Evolutionary conservation across 2,888 invertebrate genomes (phyloP).

Genomic region (Eueremaeus valkanovi): DNA sequence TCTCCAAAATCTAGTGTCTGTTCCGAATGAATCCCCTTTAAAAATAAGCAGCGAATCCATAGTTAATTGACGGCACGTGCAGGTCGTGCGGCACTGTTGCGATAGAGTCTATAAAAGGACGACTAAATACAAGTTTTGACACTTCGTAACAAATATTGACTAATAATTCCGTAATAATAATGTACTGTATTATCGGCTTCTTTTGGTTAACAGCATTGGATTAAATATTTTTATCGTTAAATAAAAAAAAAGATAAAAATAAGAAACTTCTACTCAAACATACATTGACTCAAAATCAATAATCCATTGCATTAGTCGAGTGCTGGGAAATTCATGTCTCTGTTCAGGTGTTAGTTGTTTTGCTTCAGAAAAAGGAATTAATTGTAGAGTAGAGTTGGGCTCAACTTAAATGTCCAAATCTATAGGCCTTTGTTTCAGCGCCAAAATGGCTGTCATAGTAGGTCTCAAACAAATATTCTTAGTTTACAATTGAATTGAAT

Average conservation of each 20-base stretch:
- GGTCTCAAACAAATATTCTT: too few species aligned
- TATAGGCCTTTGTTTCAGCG: too few species aligned
- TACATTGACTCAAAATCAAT: background rate
- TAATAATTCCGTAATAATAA: too few species aligned
- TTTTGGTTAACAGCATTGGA: background rate
- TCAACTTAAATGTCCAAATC: too few species aligned
- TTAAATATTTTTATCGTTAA: background rate
- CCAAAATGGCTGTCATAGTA: background rate
- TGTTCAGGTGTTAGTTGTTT: constrained; percentile 17
- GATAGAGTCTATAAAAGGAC: too few species aligned
- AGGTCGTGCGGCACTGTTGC: background rate
- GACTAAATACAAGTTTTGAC: too few species aligned
- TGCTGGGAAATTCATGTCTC: background rate
- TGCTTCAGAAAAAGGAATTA: constrained; percentile 10
- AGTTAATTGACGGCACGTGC: background rate
- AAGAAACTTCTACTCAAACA: background rate
- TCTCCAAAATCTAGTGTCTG: too few species aligned
- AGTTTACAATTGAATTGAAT: too few species aligned
- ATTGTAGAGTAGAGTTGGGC: background rate
- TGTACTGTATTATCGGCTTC: background rate
- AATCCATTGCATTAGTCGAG: background rate
- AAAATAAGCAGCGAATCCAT: too few species aligned
- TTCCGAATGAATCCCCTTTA: too few species aligned
- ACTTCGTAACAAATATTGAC: too few species aligned
- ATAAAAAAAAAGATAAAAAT: background rate